Conservation (phyloP, 2,888 invertebrate species). For the Perithous albicinctus region DNA sequence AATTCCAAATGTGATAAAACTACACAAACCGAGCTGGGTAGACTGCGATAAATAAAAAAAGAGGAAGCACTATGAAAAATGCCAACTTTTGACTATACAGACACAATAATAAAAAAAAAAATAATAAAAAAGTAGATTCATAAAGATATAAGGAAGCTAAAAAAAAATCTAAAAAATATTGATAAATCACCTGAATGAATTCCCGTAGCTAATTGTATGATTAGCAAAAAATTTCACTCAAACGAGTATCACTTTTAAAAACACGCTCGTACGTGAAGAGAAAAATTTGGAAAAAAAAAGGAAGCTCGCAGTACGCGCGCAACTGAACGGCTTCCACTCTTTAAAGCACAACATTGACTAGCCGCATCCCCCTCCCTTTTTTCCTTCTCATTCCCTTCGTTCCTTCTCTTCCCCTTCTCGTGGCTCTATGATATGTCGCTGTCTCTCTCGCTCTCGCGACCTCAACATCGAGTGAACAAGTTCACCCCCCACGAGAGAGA, state of each 20-base stretch:
- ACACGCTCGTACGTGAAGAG: not conserved
- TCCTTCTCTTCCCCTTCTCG: constrained; percentile 16
- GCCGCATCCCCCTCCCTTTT: constrained; percentile 12
- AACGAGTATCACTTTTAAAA: not conserved
- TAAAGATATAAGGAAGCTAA: too few relatives aligned
- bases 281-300: constrained; percentile 19
- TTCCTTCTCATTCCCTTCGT: constrained; percentile 29
- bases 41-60: too few relatives aligned
- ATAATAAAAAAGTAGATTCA: too few relatives aligned
- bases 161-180: not conserved
- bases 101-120: too few relatives aligned
- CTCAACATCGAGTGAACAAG: constrained; percentile 17
- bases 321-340: constrained; percentile 37
- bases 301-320: constrained; percentile 22
- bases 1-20: too few relatives aligned
- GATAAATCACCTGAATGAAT: too few relatives aligned
- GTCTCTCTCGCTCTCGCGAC: constrained; percentile 26
- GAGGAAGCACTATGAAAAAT: too few relatives aligned
- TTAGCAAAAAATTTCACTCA: too few relatives aligned
- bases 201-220: too few relatives aligned
- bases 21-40: too few relatives aligned
- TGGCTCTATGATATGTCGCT: constrained; percentile 9
- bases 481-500: constrained; percentile 64
- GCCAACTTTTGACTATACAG: too few relatives aligned
- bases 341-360: constrained; percentile 50